Percentiles rank a stretch among this genome's conserved stretches.
phyloP scores from a whole-genome alignment of 2,888 invertebrate genomes.

The Eupithecia subfuscata region DNA sequence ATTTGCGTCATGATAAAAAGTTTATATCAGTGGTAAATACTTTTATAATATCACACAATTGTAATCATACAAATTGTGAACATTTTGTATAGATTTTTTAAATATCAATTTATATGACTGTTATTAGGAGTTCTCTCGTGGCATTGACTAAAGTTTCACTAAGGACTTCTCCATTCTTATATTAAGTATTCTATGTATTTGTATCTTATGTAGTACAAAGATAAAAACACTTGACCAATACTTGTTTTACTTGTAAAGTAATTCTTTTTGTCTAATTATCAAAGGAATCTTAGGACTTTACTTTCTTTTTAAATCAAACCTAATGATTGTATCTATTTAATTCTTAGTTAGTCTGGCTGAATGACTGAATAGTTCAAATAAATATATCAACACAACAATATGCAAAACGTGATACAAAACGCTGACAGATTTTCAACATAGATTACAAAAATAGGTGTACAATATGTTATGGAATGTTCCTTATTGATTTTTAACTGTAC shows the following conservation, averaged over 20 bases:
- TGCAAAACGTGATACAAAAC: neutral
- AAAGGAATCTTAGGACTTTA: neutral
- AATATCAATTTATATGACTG: conserved; percentile 68
- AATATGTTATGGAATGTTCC: conserved; percentile 26
- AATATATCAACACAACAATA: neutral
- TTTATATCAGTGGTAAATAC: conserved; percentile 69
- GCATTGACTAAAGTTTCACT: conserved; percentile 68
- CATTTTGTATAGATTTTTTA: conserved; percentile 81
- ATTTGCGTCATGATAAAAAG: conserved; percentile 64
- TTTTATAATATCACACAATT: conserved; percentile 79
- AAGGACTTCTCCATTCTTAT: conserved; percentile 27
- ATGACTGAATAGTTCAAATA: neutral
- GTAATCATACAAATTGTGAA: conserved; percentile 78
- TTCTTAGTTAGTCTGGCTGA: neutral
- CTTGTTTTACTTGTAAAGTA: neutral
- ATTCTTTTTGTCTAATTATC: neutral
- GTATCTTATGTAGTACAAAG: neutral
- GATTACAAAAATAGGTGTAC: neutral
- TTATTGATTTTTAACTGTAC: conserved; percentile 64
- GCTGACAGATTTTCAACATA: neutral
- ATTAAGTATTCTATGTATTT: conserved; percentile 1
- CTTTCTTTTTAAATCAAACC: neutral
- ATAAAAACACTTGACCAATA: neutral
- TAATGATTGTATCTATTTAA: neutral
- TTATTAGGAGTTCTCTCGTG: conserved; percentile 78